Evolutionary conservation across 2,888 invertebrate species (phyloP).

Genomic region (Entomobrya multifasciata): DNA sequence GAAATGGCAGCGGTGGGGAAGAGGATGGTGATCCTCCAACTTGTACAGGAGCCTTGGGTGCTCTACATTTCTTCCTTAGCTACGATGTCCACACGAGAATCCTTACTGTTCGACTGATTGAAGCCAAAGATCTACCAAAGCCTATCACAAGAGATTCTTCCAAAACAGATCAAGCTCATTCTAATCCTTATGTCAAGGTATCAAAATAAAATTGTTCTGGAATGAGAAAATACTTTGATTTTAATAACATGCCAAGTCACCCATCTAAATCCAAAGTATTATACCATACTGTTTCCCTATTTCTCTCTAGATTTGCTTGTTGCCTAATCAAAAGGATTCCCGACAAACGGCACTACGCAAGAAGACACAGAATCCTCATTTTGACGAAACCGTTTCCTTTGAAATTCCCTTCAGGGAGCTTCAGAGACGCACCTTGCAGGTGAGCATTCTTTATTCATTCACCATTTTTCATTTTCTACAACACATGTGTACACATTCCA

Average conservation of each 20-base stretch:
- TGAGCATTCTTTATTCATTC: constrained; percentile 75
- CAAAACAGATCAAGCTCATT: constrained; percentile 82
- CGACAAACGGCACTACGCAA: constrained; percentile 82
- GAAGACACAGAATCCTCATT: constrained; percentile 82
- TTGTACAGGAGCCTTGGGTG: constrained; percentile 72
- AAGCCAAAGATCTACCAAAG: constrained; percentile 81
- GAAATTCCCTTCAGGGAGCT: constrained; percentile 81
- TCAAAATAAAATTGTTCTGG: constrained; percentile 24
- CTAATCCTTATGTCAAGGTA: constrained; percentile 81
- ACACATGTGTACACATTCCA: no score
- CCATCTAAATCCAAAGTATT: no score
- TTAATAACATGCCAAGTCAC: no score
- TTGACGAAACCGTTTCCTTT: constrained; percentile 82
- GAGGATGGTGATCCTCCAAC: constrained; percentile 54
- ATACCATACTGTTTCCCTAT: no score
- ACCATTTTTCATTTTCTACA: neutral
- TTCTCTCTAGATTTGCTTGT: constrained; percentile 80
- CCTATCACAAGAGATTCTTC: constrained; percentile 81
- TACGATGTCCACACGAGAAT: constrained; percentile 74
- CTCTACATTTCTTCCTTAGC: constrained; percentile 76
- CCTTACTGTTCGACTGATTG: constrained; percentile 81
- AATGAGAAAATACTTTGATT: neutral
- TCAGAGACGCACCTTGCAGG: constrained; percentile 81
- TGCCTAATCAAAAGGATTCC: constrained; percentile 82
- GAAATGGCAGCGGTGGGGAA: constrained; percentile 39